Evolutionary conservation across 2,113 vertebrate species (phyloP).

Genomic region (Urocitellus parryii): DNA sequence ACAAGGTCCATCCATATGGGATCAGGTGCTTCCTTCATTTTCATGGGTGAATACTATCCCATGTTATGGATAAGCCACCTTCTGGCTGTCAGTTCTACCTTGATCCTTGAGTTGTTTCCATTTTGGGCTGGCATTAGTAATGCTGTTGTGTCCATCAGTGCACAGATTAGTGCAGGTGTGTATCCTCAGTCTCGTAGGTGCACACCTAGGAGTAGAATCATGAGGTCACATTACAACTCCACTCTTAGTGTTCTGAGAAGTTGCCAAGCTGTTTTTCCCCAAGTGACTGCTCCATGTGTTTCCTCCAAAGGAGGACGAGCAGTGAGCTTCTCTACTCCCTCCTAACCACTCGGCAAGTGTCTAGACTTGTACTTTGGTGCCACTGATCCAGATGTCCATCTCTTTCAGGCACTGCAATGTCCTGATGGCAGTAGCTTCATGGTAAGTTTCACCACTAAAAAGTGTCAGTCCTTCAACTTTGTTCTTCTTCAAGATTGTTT

Average conservation of each 20-base stretch:
- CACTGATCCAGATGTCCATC: too few species aligned
- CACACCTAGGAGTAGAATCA: too few species aligned
- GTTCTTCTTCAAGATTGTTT: too few species aligned
- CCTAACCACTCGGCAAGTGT: fast-evolving
- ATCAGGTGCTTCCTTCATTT: not conserved
- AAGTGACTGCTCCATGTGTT: too few species aligned
- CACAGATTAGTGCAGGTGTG: fast-evolving
- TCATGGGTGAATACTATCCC: too few species aligned
- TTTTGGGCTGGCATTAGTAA: not conserved
- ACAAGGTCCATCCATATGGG: too few species aligned
- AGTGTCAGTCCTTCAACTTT: too few species aligned
- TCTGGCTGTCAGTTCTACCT: not conserved
- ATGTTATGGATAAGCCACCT: fast-evolving
- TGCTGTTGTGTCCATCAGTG: fast-evolving
- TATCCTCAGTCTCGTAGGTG: not conserved
- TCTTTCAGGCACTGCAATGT: not conserved
- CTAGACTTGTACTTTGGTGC: not conserved
- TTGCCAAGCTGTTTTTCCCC: not conserved
- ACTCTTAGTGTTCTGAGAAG: not conserved
- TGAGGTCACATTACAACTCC: not conserved
- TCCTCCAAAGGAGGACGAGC: fast-evolving
- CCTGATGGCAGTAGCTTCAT: too few species aligned
- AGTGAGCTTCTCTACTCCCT: not conserved
- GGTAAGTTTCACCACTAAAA: too few species aligned
- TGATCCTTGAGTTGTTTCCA: too few species aligned